A percentile compares a stretch with the other conserved stretches of the same genome.
phyloP scores from a whole-genome alignment of 2,888 invertebrate genomes.

The Pycnomerus fuliginosus region DNA sequence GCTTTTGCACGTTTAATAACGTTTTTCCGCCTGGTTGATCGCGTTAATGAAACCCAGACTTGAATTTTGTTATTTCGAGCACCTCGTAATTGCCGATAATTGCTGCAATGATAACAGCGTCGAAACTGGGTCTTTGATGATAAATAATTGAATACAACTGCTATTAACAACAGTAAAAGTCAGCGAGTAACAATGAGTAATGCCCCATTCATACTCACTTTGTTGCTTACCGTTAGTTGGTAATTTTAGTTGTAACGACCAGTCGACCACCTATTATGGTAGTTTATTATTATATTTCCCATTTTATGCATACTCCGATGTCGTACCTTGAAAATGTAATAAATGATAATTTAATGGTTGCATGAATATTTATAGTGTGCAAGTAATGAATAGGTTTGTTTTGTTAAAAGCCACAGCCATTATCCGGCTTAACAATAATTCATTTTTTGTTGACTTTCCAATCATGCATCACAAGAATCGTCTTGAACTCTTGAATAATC shows the following conservation, averaged over 20 bases:
- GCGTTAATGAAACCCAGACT: constrained; percentile 28
- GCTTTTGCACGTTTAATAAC: too few species aligned
- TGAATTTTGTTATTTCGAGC: constrained; percentile 15
- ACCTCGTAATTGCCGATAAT: not conserved
- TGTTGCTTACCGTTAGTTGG: constrained; percentile 10
- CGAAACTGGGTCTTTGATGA: too few species aligned
- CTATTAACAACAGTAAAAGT: constrained; percentile 1
- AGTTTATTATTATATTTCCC: constrained; percentile 5
- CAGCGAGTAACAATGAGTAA: constrained; percentile 1
- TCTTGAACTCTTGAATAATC: too few species aligned
- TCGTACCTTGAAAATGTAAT: constrained; percentile 4
- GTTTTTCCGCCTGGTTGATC: constrained; percentile 27
- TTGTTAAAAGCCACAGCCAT: not conserved
- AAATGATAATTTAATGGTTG: constrained; percentile 10
- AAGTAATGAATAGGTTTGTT: constrained; percentile 1
- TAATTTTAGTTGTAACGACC: constrained; percentile 12
- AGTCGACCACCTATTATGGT: constrained; percentile 2
- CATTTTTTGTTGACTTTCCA: not conserved
- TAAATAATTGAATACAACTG: too few species aligned
- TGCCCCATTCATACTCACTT: constrained; percentile 7
- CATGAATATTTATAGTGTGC: constrained; percentile 14
- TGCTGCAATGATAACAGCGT: too few species aligned
- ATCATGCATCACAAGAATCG: too few species aligned
- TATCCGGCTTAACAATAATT: constrained; percentile 3
- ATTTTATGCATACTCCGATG: constrained; percentile 5